Base-by-base conservation (phyloP, 2,888 invertebrate genomes). In the Volucella bombylans region DNA sequence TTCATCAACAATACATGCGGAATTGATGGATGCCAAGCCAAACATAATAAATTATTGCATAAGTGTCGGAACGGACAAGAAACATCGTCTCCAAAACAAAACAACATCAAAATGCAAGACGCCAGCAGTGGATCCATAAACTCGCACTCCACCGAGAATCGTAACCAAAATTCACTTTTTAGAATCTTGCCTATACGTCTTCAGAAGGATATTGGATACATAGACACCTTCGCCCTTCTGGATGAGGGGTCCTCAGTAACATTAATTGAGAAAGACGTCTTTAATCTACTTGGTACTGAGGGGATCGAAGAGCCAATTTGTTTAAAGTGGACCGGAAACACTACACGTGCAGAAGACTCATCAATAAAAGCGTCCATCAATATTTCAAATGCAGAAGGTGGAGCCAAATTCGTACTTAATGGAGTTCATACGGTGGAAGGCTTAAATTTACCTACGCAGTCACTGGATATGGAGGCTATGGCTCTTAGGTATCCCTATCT, bases 21-120 rank as follows among this genome's bases (percentile, higher is more conserved):
- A 23, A 52, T 74, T 10, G 41, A 78, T 10, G 57, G 55, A 10
- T 86, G 78, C 15, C 50, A 65, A 12, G 65, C 54, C 4, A 78
- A 71, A 41, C 78, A 74, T 18, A 72, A 86, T 50, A 61, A 10
- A 31, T 23, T 77, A 50, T 43, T 73, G 11, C 82, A 82, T 39
- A 71, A 54, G 18, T 38, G n/a, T 12, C 10, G 15, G 38, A 12
- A 54, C 38, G 23, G 23, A 62, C 12, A 62, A 11, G n/a, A 23
- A 54, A 54, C 54, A 54, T 54, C 31, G 54, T 54, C 23, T 12
- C 31, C 31, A 23, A 54, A 54, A 54, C 54, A 54, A 54, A 12
- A 54, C 11, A 54, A 54, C 23, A 54, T 54, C 54, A 54, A 23
- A 54, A 54, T 54, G 23, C 54, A 54, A 54, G 54, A 54, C 23